Percentiles rank a stretch among this genome's conserved stretches.
Evolutionary conservation across 2,113 vertebrate species (phyloP).

Genomic region (Chionis minor): DNA sequence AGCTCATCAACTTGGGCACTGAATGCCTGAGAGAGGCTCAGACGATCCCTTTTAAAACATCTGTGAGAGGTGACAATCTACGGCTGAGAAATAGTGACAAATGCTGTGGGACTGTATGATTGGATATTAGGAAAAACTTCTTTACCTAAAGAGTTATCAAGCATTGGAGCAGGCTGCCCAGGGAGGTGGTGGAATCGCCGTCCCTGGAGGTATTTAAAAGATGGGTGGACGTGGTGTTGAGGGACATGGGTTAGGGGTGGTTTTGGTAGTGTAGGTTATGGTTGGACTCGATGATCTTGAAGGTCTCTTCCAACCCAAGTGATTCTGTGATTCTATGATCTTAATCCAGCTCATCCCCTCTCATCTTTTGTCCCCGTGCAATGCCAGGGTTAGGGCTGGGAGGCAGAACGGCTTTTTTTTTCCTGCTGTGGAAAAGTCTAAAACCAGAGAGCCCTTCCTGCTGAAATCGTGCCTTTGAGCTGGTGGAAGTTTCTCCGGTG

Average conservation of each 20-base stretch:
- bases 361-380: accelerated
- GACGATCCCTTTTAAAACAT: not conserved
- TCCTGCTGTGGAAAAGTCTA: not conserved
- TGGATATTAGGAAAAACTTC: too few relatives aligned
- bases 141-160: too few relatives aligned
- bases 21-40: not conserved
- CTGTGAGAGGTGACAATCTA: not conserved
- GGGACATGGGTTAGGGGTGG: too few relatives aligned
- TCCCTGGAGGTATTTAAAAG: too few relatives aligned
- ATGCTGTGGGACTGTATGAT: not conserved
- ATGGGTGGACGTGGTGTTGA: too few relatives aligned
- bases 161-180: too few relatives aligned
- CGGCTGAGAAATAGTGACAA: not conserved
- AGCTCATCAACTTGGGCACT: not conserved
- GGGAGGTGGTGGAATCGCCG: too few relatives aligned
- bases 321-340: not conserved
- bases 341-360: not conserved
- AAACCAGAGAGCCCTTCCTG: not conserved
- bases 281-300: too few relatives aligned
- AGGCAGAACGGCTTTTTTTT: not conserved
- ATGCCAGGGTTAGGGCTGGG: not conserved
- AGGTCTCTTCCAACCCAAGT: too few relatives aligned
- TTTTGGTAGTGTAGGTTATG: too few relatives aligned
- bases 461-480: not conserved
- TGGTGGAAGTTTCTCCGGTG: not conserved